Evolutionary conservation across 2,888 invertebrate genomes (phyloP), one percentile per base, ranked within the genome.

Genomic region (Macrophya annulata): DNA sequence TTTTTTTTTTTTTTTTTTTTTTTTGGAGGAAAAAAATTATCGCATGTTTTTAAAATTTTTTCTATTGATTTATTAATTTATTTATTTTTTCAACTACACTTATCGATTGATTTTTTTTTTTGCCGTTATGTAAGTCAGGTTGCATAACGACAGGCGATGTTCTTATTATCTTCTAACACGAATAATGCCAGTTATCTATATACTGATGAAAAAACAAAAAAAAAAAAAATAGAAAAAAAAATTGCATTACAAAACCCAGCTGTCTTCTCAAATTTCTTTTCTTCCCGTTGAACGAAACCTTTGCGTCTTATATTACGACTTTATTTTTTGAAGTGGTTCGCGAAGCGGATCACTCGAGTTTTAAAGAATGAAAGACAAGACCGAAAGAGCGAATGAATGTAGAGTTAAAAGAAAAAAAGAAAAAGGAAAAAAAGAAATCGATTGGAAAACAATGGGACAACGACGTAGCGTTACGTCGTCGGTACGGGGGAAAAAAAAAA

Each of bases 201-300:
- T 15, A 48, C 12, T 12, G 9, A 48, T 48, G 12, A 12, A 48
- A 12, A 9, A 12, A 12, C 1, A 9, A 15, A 48, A 48, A 31
- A 31, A 2, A 31, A 31, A 31, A 3, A 31, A 31, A 31, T 48
- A 15, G n/a, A 48, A 48, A 3, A 48, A 48, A 55, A 55, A 62
- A 62, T 62, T 10, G 25, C 5, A 62, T 12, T 48, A 15, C 48
- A n/a, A 55, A n/a, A 17, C 55, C 55, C 31, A 31, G 31, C n/a
- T 55, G 55, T 55, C 55, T n/a, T 55, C 55, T 55, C 55, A 55
- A 55, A 55, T 55, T n/a, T 55, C 55, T n/a, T 62, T 62, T 62
- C 25, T 25, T 21, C 62, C 25, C 62, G 4, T 48, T 21, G 62
- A 21, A 25, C 62, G 25, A 25, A 31, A n/a, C 55, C n/a, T n/a